Evolutionary conservation across 2,888 invertebrate genomes (phyloP), one percentile per base, ranked within the genome.

Genomic region (Nomada flava): DNA sequence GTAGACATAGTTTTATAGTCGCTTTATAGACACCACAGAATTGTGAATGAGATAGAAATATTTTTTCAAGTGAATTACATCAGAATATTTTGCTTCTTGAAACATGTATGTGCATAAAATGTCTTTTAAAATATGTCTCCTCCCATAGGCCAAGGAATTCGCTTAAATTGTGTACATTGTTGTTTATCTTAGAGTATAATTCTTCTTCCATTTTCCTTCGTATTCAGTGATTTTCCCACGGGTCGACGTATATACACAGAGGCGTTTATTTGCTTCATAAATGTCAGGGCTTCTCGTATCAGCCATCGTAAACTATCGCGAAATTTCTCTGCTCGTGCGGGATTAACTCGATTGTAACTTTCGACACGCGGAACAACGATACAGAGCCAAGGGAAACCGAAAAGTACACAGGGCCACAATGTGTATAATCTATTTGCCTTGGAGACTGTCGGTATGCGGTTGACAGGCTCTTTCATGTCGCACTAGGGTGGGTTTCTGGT

Each of bases 371-470:
- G 20, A 36, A 52, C 62, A 75, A 29, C 26, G 63, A 47, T 60
- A 52, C 60, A 44, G 23, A 13, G 18, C 13, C 44, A 36, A 23
- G 69, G 55, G 62, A 63, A 57, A 74, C 52, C 55, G 57, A 70
- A 70, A 70, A 62, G 70, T 64, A 70, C 74, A 74, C 50, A 55
- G 47, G 36, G 20, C 47, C 53, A 10, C 55, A 62, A 70, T 47
- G 76, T 50, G 70, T 70, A 70, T 76, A 70, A 76, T 76, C 76
- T 76, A 70, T 76, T 76, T 76, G 70, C 76, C 70, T 65, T 55
- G 53, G 63, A 63, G 63, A 63, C 69, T 64, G 76, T 18, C 63
- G n/a, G 70, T 64, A 63, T 57, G 70, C 55, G 55, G 69, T 64
- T 76, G 76, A 76, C 69, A 70, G 76, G 36, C 36, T 55, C 64